phyloP scores from a whole-genome alignment of 2,888 invertebrate genomes.

The Phorcus lineatus region DNA sequence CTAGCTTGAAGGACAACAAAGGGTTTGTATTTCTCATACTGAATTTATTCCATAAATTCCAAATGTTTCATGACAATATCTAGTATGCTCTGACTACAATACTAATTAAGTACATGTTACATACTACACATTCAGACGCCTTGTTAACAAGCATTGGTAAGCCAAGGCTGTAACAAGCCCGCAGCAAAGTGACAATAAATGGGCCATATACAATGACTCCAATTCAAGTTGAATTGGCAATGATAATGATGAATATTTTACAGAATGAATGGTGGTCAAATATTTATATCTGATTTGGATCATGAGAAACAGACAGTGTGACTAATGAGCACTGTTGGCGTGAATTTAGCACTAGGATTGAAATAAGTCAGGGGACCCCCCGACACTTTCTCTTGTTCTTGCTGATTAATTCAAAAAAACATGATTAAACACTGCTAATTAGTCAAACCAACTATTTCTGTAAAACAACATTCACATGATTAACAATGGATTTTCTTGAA shows the following conservation, averaged over 20 bases:
- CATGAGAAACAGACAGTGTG: background rate
- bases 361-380: background rate
- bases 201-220: constrained; percentile 11
- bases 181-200: background rate
- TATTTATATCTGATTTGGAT: constrained; percentile 3
- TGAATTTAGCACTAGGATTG: background rate
- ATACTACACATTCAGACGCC: background rate
- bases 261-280: background rate
- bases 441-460: constrained; percentile 13
- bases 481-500: background rate
- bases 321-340: background rate
- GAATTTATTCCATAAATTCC: background rate
- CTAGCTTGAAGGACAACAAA: background rate
- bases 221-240: background rate
- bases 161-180: background rate
- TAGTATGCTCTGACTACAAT: background rate
- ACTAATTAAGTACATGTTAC: background rate
- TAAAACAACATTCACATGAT: constrained; percentile 1
- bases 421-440: constrained; percentile 5
- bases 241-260: constrained; percentile 7
- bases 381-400: constrained; percentile 7
- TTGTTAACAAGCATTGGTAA: background rate
- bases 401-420: background rate
- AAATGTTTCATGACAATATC: background rate
- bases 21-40: background rate